A percentile compares a stretch with the other conserved stretches of the same genome.
phyloP scores from a whole-genome alignment of 2,113 vertebrate species.

The Cryptomyrus ogoouensis region DNA sequence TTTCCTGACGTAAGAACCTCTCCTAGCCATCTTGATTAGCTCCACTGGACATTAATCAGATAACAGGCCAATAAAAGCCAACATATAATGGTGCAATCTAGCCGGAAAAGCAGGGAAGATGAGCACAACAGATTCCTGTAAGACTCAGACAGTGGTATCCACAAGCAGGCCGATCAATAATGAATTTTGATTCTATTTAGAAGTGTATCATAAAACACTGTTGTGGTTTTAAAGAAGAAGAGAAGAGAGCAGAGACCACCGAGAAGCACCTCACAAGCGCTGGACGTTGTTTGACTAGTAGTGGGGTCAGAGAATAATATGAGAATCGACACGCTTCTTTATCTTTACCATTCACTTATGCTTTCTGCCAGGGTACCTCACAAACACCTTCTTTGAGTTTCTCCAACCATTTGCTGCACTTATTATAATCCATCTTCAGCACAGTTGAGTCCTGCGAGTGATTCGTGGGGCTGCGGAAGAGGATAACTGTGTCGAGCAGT shows the following conservation, averaged over 20 bases:
- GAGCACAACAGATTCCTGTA: neutral
- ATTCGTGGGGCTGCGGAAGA: neutral
- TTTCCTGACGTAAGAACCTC: conserved; percentile 30
- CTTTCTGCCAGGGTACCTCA: neutral
- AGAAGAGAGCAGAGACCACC: neutral
- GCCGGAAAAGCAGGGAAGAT: neutral
- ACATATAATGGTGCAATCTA: neutral
- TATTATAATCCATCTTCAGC: neutral
- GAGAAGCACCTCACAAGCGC: neutral
- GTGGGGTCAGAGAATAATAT: neutral
- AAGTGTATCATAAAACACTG: neutral
- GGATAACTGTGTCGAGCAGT: neutral
- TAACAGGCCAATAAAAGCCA: neutral
- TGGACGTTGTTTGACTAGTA: neutral
- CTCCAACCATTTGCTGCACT: neutral
- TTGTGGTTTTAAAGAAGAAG: neutral
- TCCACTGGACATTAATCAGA: conserved; percentile 8
- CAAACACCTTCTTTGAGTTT: neutral
- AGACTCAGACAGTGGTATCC: neutral
- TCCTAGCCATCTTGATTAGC: conserved; percentile 7
- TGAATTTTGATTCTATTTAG: conserved; percentile 9
- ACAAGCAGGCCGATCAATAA: conserved; percentile 1
- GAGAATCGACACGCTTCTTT: neutral
- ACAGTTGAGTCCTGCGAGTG: neutral
- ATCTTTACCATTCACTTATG: neutral